These are phyloP conservation scores for Coranthus polyacanthus DNA, from an alignment of 2,797 vertebrate genomes.

Conservation along the genomic window DNA sequence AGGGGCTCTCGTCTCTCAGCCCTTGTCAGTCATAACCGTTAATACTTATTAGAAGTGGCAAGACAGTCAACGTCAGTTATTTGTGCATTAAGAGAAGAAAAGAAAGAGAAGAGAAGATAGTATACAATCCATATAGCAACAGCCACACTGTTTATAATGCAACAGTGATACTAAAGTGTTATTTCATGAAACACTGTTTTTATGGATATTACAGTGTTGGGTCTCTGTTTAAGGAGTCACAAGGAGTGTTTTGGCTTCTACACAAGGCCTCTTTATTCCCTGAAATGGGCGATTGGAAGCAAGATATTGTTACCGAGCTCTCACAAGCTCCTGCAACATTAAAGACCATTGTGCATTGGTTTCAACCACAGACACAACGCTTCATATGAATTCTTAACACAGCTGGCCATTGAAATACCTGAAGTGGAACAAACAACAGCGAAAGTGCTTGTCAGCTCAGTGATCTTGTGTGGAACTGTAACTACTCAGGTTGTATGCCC, in stretches of 20 bases:
- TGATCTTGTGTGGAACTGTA: conserved; percentile 16
- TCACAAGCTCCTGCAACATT: not conserved
- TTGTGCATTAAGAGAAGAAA: not conserved
- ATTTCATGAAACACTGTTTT: too few species aligned
- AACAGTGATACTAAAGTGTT: not conserved
- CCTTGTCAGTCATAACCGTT: conserved; percentile 14
- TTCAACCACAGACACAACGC: conserved; percentile 8
- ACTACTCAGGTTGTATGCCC: conserved; percentile 3
- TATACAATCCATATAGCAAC: not conserved
- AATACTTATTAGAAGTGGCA: conserved; percentile 1
- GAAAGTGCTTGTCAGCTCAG: conserved; percentile 19
- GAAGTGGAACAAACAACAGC: conserved; percentile 24
- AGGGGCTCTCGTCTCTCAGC: not conserved
- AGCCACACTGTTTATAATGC: not conserved
- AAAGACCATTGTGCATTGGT: conserved; percentile 10
- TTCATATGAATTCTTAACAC: not conserved
- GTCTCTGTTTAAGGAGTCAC: not conserved
- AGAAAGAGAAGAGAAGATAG: not conserved
- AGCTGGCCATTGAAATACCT: not conserved
- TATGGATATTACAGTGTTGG: conserved; percentile 2
- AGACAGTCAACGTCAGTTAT: conserved; percentile 1
- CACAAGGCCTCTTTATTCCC: not conserved
- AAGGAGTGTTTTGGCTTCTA: not conserved
- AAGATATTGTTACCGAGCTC: not conserved
- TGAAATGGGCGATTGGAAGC: not conserved